Base-by-base conservation (phyloP, 2,113 vertebrate genomes). In the Phrynosoma platyrhinos region DNA sequence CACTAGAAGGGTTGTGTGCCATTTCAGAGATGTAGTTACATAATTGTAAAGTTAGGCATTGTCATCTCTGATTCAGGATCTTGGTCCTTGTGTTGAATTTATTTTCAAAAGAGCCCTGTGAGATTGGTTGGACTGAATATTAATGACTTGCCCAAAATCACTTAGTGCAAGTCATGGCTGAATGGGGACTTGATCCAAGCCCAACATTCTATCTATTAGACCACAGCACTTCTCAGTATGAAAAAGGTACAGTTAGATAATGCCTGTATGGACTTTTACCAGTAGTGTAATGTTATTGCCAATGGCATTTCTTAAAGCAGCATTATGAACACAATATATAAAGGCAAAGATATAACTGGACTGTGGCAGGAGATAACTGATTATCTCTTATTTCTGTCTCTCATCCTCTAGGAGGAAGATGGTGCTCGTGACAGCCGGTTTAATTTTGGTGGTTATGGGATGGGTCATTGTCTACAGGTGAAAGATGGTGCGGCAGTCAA, bases 381-480 rank as follows among this genome's bases (percentile, higher is more conserved):
- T 20, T 84, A 5, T 88, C 53, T 92, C 79, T 94, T 82, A 80
- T 89, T 92, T 94, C n/a, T 94, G 66, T 84, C 90, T 79, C 94
- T 91, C 93, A 3, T 94, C 90, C 85, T 86, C 30, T 95, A 99
- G 99, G 98, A 98, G 92, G 98, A 99, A 0, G 98, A 98, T n/a
- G 95, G 97, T 81, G 91, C 95, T 94, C 97, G 97, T 81, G 99
- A 99, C 89, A 98, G 98, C 66, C 98, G 98, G 69, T 98, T 99
- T 94, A 98, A 98, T 95, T 99, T 99, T 87, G 97, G 98, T 30
- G 98, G 98, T 88, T 99, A 99, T 85, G 98, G 97, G 66, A 98
- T 98, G 97, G 98, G 97, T 79, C 97, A 99, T 80, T 99, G 98
- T 91, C 96, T 99, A 91, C 98, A 98, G 94, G 97, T 97, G 58